Conservation (phyloP, 2,113 vertebrate species). For the Leptocoma aspasia region DNA sequence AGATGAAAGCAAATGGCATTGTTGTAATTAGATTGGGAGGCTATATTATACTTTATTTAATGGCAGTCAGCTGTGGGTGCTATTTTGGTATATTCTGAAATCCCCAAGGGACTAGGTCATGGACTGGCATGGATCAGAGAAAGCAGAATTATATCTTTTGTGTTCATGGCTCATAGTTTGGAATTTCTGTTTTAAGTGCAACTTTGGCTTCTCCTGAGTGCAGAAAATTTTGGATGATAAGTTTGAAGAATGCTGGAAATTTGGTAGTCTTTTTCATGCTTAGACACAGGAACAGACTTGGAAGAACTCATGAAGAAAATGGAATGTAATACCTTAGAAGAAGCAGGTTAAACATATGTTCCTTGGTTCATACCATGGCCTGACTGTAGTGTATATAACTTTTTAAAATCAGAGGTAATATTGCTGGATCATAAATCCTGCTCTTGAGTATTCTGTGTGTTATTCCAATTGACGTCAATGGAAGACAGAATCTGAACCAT, state of each 20-base stretch:
- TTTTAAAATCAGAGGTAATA: conserved; percentile 23
- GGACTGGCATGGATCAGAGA: background rate
- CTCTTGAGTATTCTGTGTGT: background rate
- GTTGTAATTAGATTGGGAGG: background rate
- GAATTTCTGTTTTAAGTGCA: background rate
- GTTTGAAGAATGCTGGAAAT: background rate
- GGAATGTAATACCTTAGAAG: background rate
- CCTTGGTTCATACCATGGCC: background rate
- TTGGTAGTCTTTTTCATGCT: background rate
- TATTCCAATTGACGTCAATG: background rate
- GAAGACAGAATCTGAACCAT: background rate
- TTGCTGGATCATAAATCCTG: background rate
- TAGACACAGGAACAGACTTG: background rate
- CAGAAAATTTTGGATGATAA: background rate
- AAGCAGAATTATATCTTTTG: background rate
- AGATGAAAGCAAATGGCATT: background rate
- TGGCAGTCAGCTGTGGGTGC: background rate
- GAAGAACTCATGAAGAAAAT: background rate
- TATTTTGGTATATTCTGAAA: background rate
- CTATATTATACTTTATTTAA: background rate
- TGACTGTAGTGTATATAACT: background rate
- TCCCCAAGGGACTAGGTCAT: background rate
- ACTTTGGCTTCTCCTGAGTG: background rate
- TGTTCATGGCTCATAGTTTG: background rate
- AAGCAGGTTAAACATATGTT: background rate